A percentile compares a stretch with the other conserved stretches of the same genome.
Conservation (phyloP, 2,888 invertebrate species). For the Zygogramma bicolorata region DNA sequence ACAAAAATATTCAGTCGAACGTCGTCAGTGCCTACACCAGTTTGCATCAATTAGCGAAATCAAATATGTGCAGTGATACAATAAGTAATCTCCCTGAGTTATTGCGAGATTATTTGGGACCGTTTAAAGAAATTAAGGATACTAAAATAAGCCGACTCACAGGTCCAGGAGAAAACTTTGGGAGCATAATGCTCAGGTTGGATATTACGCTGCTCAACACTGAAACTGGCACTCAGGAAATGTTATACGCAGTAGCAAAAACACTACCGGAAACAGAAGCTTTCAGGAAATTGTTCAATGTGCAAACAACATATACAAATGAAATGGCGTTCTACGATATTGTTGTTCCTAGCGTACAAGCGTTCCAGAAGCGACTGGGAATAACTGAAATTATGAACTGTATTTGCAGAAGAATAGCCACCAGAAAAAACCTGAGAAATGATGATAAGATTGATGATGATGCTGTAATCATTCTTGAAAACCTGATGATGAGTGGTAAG, state of each 20-base stretch:
- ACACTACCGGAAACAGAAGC: slow-evolving; percentile 34
- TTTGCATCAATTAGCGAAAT: background rate
- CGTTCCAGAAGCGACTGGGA: slow-evolving; percentile 65
- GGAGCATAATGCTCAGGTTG: slow-evolving; percentile 68
- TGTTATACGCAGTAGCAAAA: slow-evolving; percentile 59
- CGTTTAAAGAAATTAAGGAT: slow-evolving; percentile 6
- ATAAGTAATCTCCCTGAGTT: slow-evolving; percentile 24
- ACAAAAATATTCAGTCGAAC: background rate
- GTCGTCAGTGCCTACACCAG: too few relatives aligned
- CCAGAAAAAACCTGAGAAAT: slow-evolving; percentile 48
- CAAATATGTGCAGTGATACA: background rate
- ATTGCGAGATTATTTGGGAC: background rate
- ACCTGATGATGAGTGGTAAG: slow-evolving; percentile 57
- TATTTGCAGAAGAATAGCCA: slow-evolving; percentile 53
- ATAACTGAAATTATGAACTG: slow-evolving; percentile 63
- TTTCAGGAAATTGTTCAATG: slow-evolving; percentile 67
- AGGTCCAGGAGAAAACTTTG: slow-evolving; percentile 72
- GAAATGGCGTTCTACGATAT: slow-evolving; percentile 70
- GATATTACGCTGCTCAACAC: slow-evolving; percentile 34
- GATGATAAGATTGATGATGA: slow-evolving; percentile 66
- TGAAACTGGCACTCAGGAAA: slow-evolving; percentile 4
- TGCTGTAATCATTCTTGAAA: slow-evolving; percentile 69
- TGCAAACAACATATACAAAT: slow-evolving; percentile 67
- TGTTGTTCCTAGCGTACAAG: slow-evolving; percentile 65
- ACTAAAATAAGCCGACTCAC: slow-evolving; percentile 61